These are phyloP conservation scores for Pseudorasbora parva DNA, from an alignment of 2,113 vertebrate species.

Conservation along the genomic window DNA sequence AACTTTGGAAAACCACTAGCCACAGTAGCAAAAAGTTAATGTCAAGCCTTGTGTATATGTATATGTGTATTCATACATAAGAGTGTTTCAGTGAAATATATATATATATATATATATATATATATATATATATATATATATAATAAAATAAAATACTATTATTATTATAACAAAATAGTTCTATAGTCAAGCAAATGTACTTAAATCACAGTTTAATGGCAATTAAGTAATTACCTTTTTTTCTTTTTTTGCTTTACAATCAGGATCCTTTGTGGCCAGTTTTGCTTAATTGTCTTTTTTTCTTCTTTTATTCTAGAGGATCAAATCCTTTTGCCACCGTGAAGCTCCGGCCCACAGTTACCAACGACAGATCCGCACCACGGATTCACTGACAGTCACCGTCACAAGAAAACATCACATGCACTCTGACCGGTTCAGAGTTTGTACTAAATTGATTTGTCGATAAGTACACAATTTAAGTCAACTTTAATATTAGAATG, in stretches of 20 bases:
- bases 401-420: background rate
- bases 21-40: too few species aligned
- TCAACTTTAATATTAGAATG: background rate
- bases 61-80: too few species aligned
- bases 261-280: background rate
- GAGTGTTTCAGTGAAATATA: background rate
- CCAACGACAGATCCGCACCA: constrained; percentile 88
- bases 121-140: too few species aligned
- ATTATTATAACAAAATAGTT: too few species aligned
- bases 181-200: too few species aligned
- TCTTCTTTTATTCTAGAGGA: constrained; percentile 72
- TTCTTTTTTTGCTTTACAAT: background rate
- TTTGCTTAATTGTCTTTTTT: background rate
- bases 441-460: background rate
- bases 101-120: too few species aligned
- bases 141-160: background rate
- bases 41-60: too few species aligned
- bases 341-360: constrained; percentile 87
- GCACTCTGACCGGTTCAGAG: background rate
- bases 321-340: constrained; percentile 92
- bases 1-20: too few species aligned
- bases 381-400: constrained; percentile 70
- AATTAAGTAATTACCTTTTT: background rate
- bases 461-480: background rate
- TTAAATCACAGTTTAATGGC: too few species aligned